Evolutionary conservation across 2,113 vertebrate genomes (phyloP), one percentile per base, ranked within the genome.

Genomic region (Aspiorhynchus laticeps): DNA sequence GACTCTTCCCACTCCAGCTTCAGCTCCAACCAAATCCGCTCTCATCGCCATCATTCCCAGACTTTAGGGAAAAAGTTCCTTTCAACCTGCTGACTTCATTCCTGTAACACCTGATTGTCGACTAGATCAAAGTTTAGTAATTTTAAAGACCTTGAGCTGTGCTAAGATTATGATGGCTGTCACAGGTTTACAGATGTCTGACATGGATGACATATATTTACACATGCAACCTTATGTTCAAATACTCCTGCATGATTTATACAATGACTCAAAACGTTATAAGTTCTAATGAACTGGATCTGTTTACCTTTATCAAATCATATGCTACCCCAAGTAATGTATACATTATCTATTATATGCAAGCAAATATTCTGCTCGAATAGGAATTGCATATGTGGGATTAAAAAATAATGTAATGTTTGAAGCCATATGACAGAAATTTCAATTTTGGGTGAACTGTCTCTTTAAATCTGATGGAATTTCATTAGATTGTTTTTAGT

Each of bases 171-270:
- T 24, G 38, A 21, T 33, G 63, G 63, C 63, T 51, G 53, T 80
- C 36, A 80, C 78, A 51, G 41, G 80, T 83, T 83, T 83, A 83
- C 80, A 83, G 38, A 48, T 65, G n/a, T 82, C 36, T 67, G 41
- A 63, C 19, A 69, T 17, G 7, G 5, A 46, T 26, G 24, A 56
- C 77, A 80, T 63, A 7, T 48, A 80, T 80, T 63, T 63, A 80
- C 56, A 63, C 19, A 41, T 80, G 12, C 56, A 76, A 76, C 6
- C 41, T 8, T 48, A 28, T 8, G 24, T 2, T 41, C 24, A 51
- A 51, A 83, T 51, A 83, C 63, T 71, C 10, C 10, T 83, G 28
- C 61, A 83, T 71, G 80, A 67, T 82, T 82, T 82, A 48, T 6
- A 48, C n/a, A 82, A 43, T 48, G 41, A 82, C 38, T 63, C 11